Evolutionary conservation across 1,140 invertebrate genomes (phyloP).

Genomic region (Caenorhabditis elegans): WBcel235 BX284603.4:2738001-2738500

Average conservation of each 20-base stretch:
- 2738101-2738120: conserved; percentile 48
- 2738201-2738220: conserved; percentile 42
- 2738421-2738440: conserved; percentile 48
- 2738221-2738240: conserved; percentile 81
- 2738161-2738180: conserved; percentile 93
- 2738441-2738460: no score
- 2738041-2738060: conserved; percentile 61
- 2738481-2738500: no score
- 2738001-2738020: conserved; percentile 65
- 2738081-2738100: conserved; percentile 49
- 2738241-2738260: conserved; percentile 88
- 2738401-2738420: conserved; percentile 42
- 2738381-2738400: conserved; percentile 34
- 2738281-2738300: no score
- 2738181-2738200: conserved; percentile 81
- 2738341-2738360: conserved; percentile 25
- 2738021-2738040: conserved; percentile 65
- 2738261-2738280: not conserved
- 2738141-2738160: conserved; percentile 68
- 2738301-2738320: not conserved
- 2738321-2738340: not conserved
- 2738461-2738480: no score
- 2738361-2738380: conserved; percentile 30
- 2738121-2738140: conserved; percentile 40
- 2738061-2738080: conserved; percentile 51